phyloP scores from a whole-genome alignment of 2,113 vertebrate genomes.

The Numenius arquata region DNA sequence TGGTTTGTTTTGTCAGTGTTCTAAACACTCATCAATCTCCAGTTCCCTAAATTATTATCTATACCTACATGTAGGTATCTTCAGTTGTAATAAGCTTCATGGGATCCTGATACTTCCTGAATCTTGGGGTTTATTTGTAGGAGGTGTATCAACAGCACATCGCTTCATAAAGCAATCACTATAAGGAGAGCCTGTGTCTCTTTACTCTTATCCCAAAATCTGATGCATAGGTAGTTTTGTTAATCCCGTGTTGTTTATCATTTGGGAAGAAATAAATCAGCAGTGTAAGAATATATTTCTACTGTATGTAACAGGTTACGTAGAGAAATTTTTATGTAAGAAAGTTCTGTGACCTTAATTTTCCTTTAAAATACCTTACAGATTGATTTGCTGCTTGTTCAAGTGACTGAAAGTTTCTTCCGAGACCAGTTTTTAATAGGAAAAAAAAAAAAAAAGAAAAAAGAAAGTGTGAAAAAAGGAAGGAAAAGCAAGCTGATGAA shows the following conservation, averaged over 20 bases:
- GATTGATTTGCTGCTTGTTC: neutral
- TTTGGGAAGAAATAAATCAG: neutral
- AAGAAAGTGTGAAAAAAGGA: neutral
- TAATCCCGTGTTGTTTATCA: neutral
- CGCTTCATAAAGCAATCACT: neutral
- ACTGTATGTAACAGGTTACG: neutral
- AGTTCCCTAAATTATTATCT: neutral
- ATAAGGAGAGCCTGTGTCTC: accelerated
- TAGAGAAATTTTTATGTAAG: neutral
- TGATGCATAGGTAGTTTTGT: neutral
- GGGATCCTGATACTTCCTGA: neutral
- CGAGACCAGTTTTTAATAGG: neutral
- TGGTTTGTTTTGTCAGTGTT: neutral
- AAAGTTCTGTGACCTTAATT: neutral
- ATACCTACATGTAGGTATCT: neutral
- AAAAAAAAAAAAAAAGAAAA: neutral
- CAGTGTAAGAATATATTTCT: neutral
- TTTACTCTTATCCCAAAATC: neutral
- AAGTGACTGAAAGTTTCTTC: neutral
- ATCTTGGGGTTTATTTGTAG: neutral
- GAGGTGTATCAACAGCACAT: neutral
- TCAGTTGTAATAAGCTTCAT: neutral
- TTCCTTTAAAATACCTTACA: neutral
- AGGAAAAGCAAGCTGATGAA: neutral
- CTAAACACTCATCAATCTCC: neutral